Evolutionary conservation across 2,113 vertebrate genomes (phyloP), one percentile per base, ranked within the genome.

Genomic region (Macroglossus sobrinus): DNA sequence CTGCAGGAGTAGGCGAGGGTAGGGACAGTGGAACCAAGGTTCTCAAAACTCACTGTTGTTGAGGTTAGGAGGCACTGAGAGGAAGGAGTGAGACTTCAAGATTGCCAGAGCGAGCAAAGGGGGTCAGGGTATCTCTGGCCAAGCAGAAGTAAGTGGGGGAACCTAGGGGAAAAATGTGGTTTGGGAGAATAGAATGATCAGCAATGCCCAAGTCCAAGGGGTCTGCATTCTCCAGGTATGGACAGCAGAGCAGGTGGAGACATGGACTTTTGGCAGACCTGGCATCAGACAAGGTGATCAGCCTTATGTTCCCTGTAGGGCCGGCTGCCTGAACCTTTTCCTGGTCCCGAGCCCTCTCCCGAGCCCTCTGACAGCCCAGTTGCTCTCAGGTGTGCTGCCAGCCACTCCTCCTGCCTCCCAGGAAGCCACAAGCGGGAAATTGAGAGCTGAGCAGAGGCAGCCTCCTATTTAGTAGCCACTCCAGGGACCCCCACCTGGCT

Each of bases 351-450:
- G 24, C 8, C 84, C 16, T 86, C 30, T 55, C 40, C 82, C 2
- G 0, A 74, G 26, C 33, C 47, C n/a, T 43, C 72, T 68, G 66
- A 22, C 35, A 7, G 4, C 72, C 28, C 63, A 7, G 33, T 47
- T 0, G 15, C 75, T 76, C 63, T 71, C 72, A 96, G 95, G 85
- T 97, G 91, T 89, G 81, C 81, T 40, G 72, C 43, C 72, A 47
- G 22, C 47, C 79, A 28, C 22, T 38, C 92, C 91, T 90, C 13
- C 76, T 3, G 18, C 55, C 0, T 1, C 75, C 61, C 5, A 6
- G 14, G 74, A 89, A 95, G 74, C 87, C 0, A 2, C 74, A 16
- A 92, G 22, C 4, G 0, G 4, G 47, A 4, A 38, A 81, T 6
- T 66, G 71, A 50, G n/a, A 78, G 38, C 66, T 47, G 12, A 78